phyloP scores from a whole-genome alignment of 2,888 invertebrate genomes.

The Caenorhabditis imperialis region DNA sequence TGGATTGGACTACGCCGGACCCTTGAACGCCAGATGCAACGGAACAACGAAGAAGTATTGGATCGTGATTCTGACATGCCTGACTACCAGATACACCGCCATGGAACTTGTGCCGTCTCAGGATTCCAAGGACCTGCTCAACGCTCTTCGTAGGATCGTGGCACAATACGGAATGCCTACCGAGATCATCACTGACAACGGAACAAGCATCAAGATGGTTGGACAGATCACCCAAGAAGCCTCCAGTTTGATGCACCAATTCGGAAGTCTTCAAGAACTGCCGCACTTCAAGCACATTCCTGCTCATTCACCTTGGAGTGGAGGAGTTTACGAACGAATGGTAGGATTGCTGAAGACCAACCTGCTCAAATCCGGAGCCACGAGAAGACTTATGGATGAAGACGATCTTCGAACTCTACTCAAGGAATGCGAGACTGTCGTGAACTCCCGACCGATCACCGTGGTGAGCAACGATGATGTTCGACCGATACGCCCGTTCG shows the following conservation, averaged over 20 bases:
- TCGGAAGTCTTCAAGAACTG: too few relatives aligned
- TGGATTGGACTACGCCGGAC: conserved; percentile 77
- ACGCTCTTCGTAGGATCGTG: conserved; percentile 6
- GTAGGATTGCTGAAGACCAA: conserved; percentile 65
- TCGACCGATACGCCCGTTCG: conserved; percentile 13
- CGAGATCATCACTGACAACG: conserved; percentile 21
- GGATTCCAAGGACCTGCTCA: not conserved
- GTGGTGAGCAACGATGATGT: conserved; percentile 5
- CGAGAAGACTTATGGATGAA: not conserved
- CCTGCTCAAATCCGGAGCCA: conserved; percentile 8
- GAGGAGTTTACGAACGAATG: conserved; percentile 79
- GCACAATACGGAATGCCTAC: conserved; percentile 14
- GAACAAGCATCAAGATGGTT: conserved; percentile 7
- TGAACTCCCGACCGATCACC: conserved; percentile 19
- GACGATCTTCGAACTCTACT: conserved; percentile 20
- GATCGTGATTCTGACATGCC: conserved; percentile 22
- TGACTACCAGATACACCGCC: conserved; percentile 12
- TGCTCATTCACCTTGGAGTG: conserved; percentile 78
- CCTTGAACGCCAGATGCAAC: conserved; percentile 57
- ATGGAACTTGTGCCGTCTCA: conserved; percentile 1
- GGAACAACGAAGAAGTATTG: conserved; percentile 5
- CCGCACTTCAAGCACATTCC: too few relatives aligned
- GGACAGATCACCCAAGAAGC: too few relatives aligned
- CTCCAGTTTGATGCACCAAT: too few relatives aligned
- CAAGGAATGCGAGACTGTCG: not conserved